phyloP scores from a whole-genome alignment of 2,888 invertebrate species.

The Drosophila neotestacea region DNA sequence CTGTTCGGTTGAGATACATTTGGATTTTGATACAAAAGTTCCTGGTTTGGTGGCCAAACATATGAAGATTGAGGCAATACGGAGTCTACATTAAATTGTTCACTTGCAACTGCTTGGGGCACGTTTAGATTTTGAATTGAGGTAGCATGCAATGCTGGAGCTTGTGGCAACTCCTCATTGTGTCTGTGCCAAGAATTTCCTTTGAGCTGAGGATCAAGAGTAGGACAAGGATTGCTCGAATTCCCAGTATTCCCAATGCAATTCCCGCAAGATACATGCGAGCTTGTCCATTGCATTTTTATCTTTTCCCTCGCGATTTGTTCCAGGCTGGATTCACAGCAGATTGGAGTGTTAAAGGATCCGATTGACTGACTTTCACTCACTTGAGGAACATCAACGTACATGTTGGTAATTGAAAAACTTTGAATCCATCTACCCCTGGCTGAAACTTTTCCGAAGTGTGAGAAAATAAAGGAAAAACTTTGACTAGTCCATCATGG shows the following conservation, averaged over 20 bases:
- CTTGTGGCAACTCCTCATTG: not conserved
- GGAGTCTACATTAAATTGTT: not conserved
- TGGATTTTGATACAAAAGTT: not conserved
- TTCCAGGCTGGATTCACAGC: not conserved
- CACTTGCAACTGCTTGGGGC: not conserved
- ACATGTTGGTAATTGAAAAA: slow-evolving; percentile 11
- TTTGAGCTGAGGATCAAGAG: not conserved
- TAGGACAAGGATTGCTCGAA: not conserved
- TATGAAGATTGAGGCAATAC: not conserved
- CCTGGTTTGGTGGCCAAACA: not conserved
- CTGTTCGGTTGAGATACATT: not conserved
- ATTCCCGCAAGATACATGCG: not conserved
- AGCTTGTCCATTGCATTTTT: not conserved
- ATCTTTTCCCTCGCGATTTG: not conserved
- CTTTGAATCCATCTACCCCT: slow-evolving; percentile 16
- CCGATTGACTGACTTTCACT: not conserved
- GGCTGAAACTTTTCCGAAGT: slow-evolving; percentile 19
- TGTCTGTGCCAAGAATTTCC: not conserved
- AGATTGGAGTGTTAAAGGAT: not conserved
- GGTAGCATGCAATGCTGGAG: not conserved
- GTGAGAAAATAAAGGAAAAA: not conserved
- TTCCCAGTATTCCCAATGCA: not conserved
- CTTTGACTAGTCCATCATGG: slow-evolving; percentile 15
- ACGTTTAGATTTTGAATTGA: no score
- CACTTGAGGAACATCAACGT: not conserved